Conservation (phyloP, 2,888 invertebrate species). For the Rotaria sp. region DNA sequence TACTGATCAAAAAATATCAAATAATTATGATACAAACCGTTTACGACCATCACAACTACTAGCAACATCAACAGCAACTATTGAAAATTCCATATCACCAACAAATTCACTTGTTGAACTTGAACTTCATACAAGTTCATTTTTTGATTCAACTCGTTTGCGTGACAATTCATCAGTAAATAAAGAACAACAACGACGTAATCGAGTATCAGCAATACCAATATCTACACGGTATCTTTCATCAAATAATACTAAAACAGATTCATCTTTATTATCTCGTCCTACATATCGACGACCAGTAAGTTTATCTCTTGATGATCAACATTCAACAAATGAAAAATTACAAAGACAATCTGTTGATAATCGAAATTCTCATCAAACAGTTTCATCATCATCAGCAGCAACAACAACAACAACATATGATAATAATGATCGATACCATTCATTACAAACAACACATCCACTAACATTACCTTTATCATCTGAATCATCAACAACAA, state of each 20-base stretch:
- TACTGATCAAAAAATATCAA: neutral
- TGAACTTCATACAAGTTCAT: conserved; percentile 22
- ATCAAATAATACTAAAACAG: neutral
- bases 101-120: conserved; percentile 6
- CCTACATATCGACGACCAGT: neutral
- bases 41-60: no score
- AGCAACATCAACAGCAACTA: no score
- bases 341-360: neutral
- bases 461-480: neutral
- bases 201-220: conserved; percentile 12
- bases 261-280: neutral
- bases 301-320: conserved; percentile 8
- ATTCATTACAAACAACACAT: neutral
- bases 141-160: neutral
- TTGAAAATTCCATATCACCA: neutral
- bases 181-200: neutral
- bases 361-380: neutral
- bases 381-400: neutral
- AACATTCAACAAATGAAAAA: neutral
- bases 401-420: neutral
- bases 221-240: conserved; percentile 18
- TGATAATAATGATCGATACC: neutral
- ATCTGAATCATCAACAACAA: neutral
- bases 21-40: neutral
- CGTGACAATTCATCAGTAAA: neutral